Evolutionary conservation across 2,888 invertebrate genomes (phyloP).

Genomic region (Volucella inflata): DNA sequence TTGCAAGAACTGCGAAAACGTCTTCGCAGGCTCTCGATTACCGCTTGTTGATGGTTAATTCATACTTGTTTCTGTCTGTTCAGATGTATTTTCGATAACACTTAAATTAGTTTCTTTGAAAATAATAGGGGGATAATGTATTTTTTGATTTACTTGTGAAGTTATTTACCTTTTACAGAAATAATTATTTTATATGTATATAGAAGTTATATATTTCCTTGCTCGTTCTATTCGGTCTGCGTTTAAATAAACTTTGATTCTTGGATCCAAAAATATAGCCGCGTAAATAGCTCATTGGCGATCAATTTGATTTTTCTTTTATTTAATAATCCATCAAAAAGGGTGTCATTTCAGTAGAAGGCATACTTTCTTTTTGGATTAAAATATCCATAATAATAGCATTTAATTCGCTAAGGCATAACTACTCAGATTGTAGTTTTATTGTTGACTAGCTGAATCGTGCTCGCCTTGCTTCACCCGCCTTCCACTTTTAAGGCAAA

Average conservation of each 20-base stretch:
- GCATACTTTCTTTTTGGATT: conserved; percentile 50
- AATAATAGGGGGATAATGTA: conserved; percentile 11
- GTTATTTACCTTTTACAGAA: no score
- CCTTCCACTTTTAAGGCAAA: no score
- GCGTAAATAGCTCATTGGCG: conserved; percentile 57
- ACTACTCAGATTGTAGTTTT: conserved; percentile 65
- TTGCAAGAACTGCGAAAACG: conserved; percentile 65
- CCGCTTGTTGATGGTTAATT: conserved; percentile 47
- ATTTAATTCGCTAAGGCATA: conserved; percentile 69
- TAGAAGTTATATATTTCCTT: conserved; percentile 45
- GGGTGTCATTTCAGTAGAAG: conserved; percentile 36
- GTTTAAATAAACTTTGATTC: conserved; percentile 54
- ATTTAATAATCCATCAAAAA: conserved; percentile 40
- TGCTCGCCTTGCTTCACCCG: no score
- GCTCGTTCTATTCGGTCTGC: conserved; percentile 53
- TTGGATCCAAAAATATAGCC: conserved; percentile 64
- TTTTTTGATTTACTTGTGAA: background rate
- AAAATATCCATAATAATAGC: conserved; percentile 59
- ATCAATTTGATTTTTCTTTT: conserved; percentile 44
- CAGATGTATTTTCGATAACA: background rate
- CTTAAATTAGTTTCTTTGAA: background rate
- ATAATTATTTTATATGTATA: conserved; percentile 61
- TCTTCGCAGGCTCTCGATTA: conserved; percentile 20
- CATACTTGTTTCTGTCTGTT: background rate
- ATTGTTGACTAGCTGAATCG: no score